Evolutionary conservation across 2,888 invertebrate genomes (phyloP).

Genomic region (Lycaena phlaeas): DNA sequence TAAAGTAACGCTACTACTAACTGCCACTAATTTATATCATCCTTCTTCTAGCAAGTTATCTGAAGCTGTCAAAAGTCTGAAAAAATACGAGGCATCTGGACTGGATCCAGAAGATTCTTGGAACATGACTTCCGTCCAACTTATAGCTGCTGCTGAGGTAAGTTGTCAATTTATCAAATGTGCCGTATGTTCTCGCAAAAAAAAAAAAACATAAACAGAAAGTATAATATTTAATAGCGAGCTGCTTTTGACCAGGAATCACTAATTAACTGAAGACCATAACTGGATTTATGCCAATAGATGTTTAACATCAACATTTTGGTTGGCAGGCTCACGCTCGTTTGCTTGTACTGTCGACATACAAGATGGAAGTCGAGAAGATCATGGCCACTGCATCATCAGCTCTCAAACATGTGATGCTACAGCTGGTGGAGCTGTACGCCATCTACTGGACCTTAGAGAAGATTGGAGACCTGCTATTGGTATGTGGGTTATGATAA

Average conservation of each 20-base stretch:
- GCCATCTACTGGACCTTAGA: slow-evolving; percentile 81
- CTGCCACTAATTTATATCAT: no score
- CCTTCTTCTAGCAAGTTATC: slow-evolving; percentile 75
- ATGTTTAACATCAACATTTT: not conserved
- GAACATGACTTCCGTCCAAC: slow-evolving; percentile 86
- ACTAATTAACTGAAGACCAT: no score
- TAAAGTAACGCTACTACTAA: no score
- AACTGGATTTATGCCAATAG: no score
- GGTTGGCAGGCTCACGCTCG: slow-evolving; percentile 77
- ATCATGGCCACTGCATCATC: slow-evolving; percentile 67
- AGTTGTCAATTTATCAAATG: not conserved
- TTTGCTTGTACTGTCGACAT: slow-evolving; percentile 81
- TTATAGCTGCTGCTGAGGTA: slow-evolving; percentile 87
- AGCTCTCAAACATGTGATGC: slow-evolving; percentile 75
- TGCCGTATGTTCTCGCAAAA: no score
- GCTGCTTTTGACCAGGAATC: no score
- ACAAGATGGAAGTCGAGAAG: slow-evolving; percentile 69
- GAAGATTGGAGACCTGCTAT: slow-evolving; percentile 82
- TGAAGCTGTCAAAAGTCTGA: slow-evolving; percentile 76
- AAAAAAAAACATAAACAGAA: no score
- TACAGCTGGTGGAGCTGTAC: slow-evolving; percentile 82
- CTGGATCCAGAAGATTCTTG: slow-evolving; percentile 84
- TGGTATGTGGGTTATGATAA: slow-evolving; percentile 69
- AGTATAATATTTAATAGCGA: no score
- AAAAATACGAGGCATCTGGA: slow-evolving; percentile 75